A percentile compares a stretch with the other conserved stretches of the same genome.
Evolutionary conservation across 2,797 vertebrate species (phyloP).

Genomic region (Falco berigora): DNA sequence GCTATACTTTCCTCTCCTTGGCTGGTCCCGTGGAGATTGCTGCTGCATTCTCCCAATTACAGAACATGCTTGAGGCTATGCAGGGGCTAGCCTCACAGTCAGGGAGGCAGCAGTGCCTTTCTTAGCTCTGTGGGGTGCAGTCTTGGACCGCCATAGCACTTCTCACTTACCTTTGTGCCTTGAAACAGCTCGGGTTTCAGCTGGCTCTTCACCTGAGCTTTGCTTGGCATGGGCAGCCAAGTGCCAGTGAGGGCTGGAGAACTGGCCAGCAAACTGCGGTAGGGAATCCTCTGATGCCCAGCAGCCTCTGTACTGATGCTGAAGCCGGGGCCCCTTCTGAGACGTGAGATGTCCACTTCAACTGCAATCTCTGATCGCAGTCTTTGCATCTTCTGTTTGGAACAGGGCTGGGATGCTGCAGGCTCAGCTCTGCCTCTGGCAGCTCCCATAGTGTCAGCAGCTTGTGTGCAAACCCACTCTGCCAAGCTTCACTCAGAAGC

Average conservation of each 20-base stretch:
- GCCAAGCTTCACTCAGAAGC: neutral
- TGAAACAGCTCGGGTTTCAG: neutral
- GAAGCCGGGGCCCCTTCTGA: neutral
- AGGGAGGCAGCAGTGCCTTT: conserved; percentile 3
- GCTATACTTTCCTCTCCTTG: neutral
- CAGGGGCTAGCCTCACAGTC: neutral
- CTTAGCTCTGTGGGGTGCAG: conserved; percentile 31
- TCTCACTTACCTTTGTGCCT: neutral
- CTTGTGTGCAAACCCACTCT: neutral
- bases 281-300: neutral
- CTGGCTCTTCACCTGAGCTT: neutral
- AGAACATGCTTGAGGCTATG: neutral
- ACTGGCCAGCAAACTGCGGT: neutral
- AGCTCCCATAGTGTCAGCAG: neutral
- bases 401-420: neutral
- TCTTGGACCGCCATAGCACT: neutral
- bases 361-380: neutral
- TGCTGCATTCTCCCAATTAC: neutral
- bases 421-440: neutral
- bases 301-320: neutral
- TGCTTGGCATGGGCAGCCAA: neutral
- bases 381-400: neutral
- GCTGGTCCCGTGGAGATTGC: neutral
- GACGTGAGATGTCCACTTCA: neutral
- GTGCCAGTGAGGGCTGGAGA: neutral